Base-by-base conservation (phyloP, 2,113 vertebrate species). In the Etheostoma cragini region DNA sequence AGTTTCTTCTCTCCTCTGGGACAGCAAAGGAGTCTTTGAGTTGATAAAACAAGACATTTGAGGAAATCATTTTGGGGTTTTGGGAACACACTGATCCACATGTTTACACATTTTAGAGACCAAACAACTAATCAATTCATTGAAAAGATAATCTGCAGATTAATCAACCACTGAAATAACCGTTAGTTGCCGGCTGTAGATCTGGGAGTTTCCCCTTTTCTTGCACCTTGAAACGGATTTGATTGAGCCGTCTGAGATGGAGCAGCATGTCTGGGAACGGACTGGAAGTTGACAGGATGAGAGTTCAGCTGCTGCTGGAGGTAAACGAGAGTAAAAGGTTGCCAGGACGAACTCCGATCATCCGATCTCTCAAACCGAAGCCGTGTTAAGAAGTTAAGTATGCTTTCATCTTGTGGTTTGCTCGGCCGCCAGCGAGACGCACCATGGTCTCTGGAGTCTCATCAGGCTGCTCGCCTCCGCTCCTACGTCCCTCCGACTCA, bases 371-470 rank as follows among this genome's bases (percentile, higher is more conserved):
- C 52, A 30, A 71, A 69, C 69, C 19, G 85, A 84, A 42, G 30
- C 81, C 16, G 30, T 62, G 78, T 71, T 78, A 61, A 74, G 71
- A 61, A 53, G 82, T 58, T 14, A 72, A 82, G 66, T 69, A 65
- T 69, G 76, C 79, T 82, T 85, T 88, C 72, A 73, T 85, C 57
- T 73, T 2, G 62, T 15, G 75, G 65, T 72, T 15, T 21, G 38
- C 73, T 81, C n/a, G 8, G 45, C 76, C 52, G 71, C 65, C 70
- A 49, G 57, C 1, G 60, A 45, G 65, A 10, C 35, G 77, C 8
- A 11, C 52, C 24, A 0, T 72, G 75, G 3, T 54, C 68, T 64
- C 80, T 45, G 66, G 66, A 61, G 70, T 30, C 72, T 78, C 81
- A 14, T 63, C 61, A 8, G 68, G 42, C 47, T 35, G 49, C 38